Percentiles rank a stretch among this genome's conserved stretches.
Conservation (phyloP, 2,797 vertebrate species). For the Hirundo rustica region DNA sequence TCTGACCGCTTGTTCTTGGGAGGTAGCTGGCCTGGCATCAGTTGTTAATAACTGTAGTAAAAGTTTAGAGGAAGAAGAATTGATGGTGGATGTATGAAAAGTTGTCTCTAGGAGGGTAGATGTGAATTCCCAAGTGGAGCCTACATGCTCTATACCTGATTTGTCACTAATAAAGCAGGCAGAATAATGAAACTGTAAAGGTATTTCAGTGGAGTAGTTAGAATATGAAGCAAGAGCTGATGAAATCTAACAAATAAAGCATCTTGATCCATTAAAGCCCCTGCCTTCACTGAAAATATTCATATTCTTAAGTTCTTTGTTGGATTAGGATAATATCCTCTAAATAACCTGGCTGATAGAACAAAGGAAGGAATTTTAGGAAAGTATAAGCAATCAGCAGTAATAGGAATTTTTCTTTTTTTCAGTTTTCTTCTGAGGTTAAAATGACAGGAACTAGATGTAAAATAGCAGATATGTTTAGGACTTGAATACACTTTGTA, state of each 20-base stretch:
- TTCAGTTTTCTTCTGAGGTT: background rate
- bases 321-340: background rate
- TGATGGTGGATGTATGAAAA: background rate
- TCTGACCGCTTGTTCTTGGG: background rate
- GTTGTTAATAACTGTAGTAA: background rate
- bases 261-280: background rate
- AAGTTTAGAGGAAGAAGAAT: background rate
- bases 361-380: background rate
- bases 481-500: background rate
- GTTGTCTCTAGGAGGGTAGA: background rate
- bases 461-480: conserved; percentile 17
- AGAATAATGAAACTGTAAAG: background rate
- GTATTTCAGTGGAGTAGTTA: background rate
- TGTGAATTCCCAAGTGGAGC: background rate
- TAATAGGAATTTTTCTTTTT: background rate
- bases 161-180: background rate
- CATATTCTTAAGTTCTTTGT: background rate
- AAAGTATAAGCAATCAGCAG: conserved; percentile 18
- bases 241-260: conserved; percentile 19
- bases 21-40: background rate
- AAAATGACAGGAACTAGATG: conserved; percentile 41
- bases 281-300: conserved; percentile 9
- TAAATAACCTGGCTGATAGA: conserved; percentile 23
- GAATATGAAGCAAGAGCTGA: background rate
- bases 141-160: accelerated